These are phyloP conservation scores for Epirrhoe tristata DNA, from an alignment of 2,888 invertebrate genomes.

Conservation along the genomic window DNA sequence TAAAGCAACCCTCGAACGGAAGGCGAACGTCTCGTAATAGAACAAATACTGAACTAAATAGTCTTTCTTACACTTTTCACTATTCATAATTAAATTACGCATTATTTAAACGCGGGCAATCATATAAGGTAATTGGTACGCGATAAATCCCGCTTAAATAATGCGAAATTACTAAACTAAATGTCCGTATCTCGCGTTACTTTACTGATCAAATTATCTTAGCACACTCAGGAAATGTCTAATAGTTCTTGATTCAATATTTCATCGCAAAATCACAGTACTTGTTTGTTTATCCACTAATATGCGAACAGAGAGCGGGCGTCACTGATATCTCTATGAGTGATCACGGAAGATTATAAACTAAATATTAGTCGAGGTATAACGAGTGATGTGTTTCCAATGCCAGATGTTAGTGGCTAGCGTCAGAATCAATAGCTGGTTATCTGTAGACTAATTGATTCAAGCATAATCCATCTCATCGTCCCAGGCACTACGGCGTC, in stretches of 20 bases:
- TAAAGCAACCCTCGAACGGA: conserved; percentile 84
- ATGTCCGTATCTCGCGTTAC: neutral
- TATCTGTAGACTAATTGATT: conserved; percentile 35
- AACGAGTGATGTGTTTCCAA: conserved; percentile 12
- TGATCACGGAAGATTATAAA: conserved; percentile 22
- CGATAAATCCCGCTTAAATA: no score
- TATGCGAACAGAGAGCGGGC: conserved; percentile 2
- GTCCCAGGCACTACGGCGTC: no score
- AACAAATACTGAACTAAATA: conserved; percentile 1
- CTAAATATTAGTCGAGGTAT: conserved; percentile 6
- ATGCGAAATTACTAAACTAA: no score
- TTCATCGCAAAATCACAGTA: neutral
- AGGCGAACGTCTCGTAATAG: conserved; percentile 65
- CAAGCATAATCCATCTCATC: no score
- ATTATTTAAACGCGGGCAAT: no score
- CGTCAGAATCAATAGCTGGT: conserved; percentile 45
- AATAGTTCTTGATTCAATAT: neutral
- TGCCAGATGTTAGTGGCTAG: conserved; percentile 8
- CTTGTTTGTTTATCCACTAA: neutral
- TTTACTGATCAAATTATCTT: neutral
- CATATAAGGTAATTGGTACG: no score
- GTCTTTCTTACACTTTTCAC: no score
- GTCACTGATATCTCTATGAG: conserved; percentile 11
- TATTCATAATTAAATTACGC: no score
- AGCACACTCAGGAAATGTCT: neutral